A percentile compares a stretch with the other conserved stretches of the same genome.
Evolutionary conservation across 2,888 invertebrate genomes (phyloP).

Genomic region (Sylvicola cinctus): DNA sequence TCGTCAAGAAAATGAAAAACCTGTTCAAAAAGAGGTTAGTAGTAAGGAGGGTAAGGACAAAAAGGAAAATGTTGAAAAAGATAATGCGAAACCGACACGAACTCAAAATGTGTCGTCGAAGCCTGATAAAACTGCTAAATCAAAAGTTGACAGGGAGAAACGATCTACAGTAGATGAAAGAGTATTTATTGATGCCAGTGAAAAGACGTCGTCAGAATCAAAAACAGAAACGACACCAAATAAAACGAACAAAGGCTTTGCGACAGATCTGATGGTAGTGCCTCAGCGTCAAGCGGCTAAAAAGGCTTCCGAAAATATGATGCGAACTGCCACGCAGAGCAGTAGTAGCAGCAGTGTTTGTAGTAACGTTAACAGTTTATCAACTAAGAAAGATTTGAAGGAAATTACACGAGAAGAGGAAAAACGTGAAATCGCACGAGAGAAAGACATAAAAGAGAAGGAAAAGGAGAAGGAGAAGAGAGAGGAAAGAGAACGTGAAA

Average conservation of each 20-base stretch:
- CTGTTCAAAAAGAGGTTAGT: neutral
- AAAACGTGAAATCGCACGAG: slow-evolving; percentile 6
- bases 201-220: neutral
- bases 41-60: neutral
- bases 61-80: slow-evolving; percentile 16
- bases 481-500: slow-evolving; percentile 9
- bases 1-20: neutral
- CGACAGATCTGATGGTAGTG: slow-evolving; percentile 61
- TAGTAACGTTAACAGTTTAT: neutral
- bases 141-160: slow-evolving; percentile 29
- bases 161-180: slow-evolving; percentile 13
- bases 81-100: slow-evolving; percentile 23
- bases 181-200: neutral
- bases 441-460: slow-evolving; percentile 3
- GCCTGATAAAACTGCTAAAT: slow-evolving; percentile 24
- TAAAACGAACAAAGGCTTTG: slow-evolving; percentile 26
- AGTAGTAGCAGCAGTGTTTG: slow-evolving; percentile 11
- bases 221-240: neutral
- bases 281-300: slow-evolving; percentile 81
- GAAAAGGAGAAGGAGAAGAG: slow-evolving; percentile 8
- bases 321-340: slow-evolving; percentile 39
- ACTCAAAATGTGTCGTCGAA: slow-evolving; percentile 22
- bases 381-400: slow-evolving; percentile 9
- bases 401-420: slow-evolving; percentile 7
- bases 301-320: slow-evolving; percentile 75